These are phyloP conservation scores for Labrus mixtus DNA, from an alignment of 2,113 vertebrate genomes.

Conservation along the genomic window DNA sequence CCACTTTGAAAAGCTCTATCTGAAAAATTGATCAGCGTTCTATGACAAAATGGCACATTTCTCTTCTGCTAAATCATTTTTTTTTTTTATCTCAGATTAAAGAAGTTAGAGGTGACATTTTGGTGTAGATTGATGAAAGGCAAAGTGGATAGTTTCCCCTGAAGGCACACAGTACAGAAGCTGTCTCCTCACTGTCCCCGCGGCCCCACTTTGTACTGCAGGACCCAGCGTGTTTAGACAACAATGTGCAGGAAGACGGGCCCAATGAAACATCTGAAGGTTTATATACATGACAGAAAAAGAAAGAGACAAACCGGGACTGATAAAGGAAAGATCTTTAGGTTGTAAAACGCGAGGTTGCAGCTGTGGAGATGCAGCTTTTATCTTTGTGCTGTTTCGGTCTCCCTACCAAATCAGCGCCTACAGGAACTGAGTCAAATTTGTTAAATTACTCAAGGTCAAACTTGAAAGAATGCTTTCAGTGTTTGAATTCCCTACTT, in stretches of 20 bases:
- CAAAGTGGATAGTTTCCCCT: slow-evolving; percentile 19
- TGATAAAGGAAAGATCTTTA: not conserved
- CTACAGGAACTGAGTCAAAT: not conserved
- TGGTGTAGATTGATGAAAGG: slow-evolving; percentile 43
- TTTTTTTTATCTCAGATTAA: slow-evolving; percentile 24
- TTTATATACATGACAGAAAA: not conserved
- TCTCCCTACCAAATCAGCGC: not conserved
- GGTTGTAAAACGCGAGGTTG: slow-evolving; percentile 7
- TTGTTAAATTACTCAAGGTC: too few species aligned
- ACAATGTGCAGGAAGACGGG: slow-evolving; percentile 27
- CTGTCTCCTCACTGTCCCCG: slow-evolving; percentile 6
- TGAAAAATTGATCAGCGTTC: not conserved
- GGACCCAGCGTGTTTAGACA: slow-evolving; percentile 37
- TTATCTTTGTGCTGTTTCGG: not conserved
- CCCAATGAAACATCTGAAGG: not conserved
- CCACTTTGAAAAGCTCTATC: not conserved
- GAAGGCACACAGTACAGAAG: slow-evolving; percentile 31
- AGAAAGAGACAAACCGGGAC: not conserved
- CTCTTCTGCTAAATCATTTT: not conserved
- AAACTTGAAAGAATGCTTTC: not conserved
- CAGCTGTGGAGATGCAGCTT: not conserved
- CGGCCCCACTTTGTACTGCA: slow-evolving; percentile 27
- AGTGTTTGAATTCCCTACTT: not conserved
- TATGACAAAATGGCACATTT: not conserved
- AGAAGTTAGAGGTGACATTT: not conserved